Percentiles rank a stretch among this genome's conserved stretches.
Evolutionary conservation across 1,140 invertebrate species (phyloP).

Genomic region (Ostrea edulis): DNA sequence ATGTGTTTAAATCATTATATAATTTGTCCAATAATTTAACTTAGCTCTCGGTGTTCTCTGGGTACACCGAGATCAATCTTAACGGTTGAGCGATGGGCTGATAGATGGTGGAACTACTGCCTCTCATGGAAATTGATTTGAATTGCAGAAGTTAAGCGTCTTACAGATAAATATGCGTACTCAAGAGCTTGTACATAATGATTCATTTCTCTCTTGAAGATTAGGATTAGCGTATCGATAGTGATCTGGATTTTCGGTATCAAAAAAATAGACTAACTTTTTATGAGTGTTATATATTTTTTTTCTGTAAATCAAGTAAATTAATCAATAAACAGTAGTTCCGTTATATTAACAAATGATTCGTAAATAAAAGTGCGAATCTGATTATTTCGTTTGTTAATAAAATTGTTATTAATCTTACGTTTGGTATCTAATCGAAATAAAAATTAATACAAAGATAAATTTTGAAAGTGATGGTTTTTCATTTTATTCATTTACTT

Average conservation of each 20-base stretch:
- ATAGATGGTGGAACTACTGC: neutral
- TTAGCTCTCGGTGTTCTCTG: neutral
- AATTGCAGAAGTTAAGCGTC: neutral
- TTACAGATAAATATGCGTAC: neutral
- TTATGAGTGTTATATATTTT: no score
- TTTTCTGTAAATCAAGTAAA: no score
- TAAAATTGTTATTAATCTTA: no score
- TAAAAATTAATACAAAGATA: no score
- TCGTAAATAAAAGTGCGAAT: no score
- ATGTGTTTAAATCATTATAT: constrained; percentile 3
- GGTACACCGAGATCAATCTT: neutral
- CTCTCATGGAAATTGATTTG: neutral
- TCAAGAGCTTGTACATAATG: constrained; percentile 1
- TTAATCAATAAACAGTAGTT: no score
- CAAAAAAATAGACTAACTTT: no score
- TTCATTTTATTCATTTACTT: no score
- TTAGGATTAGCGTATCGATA: neutral
- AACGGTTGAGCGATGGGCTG: neutral
- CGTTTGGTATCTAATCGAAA: no score
- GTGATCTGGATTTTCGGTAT: neutral
- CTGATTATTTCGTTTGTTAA: no score
- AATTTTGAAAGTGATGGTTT: no score
- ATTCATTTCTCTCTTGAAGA: neutral
- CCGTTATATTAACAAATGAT: no score
- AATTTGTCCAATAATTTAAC: neutral